These are phyloP conservation scores for Pipistrellus pipistrellus DNA, from an alignment of 2,797 vertebrate species.

Conservation along the genomic window DNA sequence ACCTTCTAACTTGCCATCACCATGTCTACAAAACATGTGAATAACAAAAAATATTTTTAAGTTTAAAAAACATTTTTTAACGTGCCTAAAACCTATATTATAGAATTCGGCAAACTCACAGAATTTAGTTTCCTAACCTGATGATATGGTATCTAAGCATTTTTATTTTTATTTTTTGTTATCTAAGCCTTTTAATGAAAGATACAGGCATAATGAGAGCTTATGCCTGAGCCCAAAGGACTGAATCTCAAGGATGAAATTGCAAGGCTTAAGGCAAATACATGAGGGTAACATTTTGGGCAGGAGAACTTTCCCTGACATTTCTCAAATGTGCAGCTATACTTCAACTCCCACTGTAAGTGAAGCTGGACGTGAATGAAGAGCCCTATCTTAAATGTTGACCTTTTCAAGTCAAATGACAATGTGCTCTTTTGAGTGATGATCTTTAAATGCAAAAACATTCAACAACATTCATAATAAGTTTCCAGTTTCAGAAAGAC, in stretches of 20 bases:
- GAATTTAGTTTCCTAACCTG: conserved; percentile 43
- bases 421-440: conserved; percentile 66
- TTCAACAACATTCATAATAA: conserved; percentile 59
- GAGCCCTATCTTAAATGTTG: conserved; percentile 54
- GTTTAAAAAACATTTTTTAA: background rate
- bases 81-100: background rate
- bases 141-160: background rate
- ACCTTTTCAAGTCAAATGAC: conserved; percentile 74
- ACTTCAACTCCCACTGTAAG: conserved; percentile 17
- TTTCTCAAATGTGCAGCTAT: conserved; percentile 55
- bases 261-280: conserved; percentile 5
- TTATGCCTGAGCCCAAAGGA: background rate
- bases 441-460: conserved; percentile 42
- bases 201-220: background rate
- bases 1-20: background rate
- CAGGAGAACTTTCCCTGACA: conserved; percentile 53
- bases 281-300: background rate
- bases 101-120: background rate
- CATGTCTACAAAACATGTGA: background rate
- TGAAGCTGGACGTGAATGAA: conserved; percentile 52
- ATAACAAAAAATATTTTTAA: conserved; percentile 7
- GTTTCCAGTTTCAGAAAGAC: conserved; percentile 46
- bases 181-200: conserved; percentile 2
- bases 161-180: background rate
- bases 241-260: background rate